Evolutionary conservation across 2,888 invertebrate species (phyloP), one percentile per base, ranked within the genome.

Genomic region (Eristalis pertinax): DNA sequence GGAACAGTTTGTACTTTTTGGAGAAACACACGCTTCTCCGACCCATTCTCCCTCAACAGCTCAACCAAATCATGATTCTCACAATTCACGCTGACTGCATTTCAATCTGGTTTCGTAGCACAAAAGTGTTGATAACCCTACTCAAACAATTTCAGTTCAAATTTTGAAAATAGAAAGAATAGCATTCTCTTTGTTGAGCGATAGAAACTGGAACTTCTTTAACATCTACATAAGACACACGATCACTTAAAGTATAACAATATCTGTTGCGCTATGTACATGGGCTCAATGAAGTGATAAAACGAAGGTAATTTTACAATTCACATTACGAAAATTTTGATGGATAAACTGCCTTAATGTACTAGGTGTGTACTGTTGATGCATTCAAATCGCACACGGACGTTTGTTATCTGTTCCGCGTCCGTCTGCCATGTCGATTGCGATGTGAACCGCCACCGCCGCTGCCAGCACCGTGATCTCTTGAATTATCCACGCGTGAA

Each of bases 391-490:
- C 29, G 50, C 26, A 32, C 2, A 38, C 32, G 26, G 41, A 22
- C 35, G 11, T 7, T 15, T 64, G 84, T 67, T 89, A 79, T 82
- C 90, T 89, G 26, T 90, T 89, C 24, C 90, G 73, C 0, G 91
- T 90, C 10, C 90, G 89, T 7, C 92, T 90, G 63, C 90, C 90
- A 50, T 76, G 75, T 32, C 69, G 69, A 15, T 77, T 76, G 0
- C 88, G 84, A 1, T 90, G 78, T 4, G 89, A 89, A 1, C 90
- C 88, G 11, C 89, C 58, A 0, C 86, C 91, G 64, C 41, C 41
- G 5, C 89, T 89, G 1, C 90, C 88, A 11, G 89, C 63, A 0
- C 86, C 91, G 64, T 90, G 90, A 56, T 91, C 91, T 0, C 92
- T 88, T 4, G 79, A 75, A 5, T 58, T 13, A 60, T 86, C 86